These are phyloP conservation scores for Hypotaenidia okinawae DNA, from an alignment of 2,797 vertebrate species.

Conservation along the genomic window DNA sequence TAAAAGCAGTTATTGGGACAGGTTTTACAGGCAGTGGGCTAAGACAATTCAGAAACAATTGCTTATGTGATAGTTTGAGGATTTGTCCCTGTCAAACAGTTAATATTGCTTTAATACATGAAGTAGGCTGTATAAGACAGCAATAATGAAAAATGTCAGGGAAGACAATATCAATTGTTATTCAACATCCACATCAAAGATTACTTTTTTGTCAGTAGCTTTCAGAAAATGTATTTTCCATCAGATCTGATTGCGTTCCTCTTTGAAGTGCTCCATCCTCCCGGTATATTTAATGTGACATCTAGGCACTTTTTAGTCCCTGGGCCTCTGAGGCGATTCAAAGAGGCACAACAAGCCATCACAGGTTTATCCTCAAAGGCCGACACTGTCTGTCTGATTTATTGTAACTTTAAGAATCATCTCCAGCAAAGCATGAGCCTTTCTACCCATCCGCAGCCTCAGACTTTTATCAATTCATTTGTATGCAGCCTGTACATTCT, in stretches of 20 bases:
- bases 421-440: constrained; percentile 85
- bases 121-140: constrained; percentile 92
- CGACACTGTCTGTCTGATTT: constrained; percentile 88
- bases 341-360: constrained; percentile 87
- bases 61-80: constrained; percentile 87
- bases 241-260: constrained; percentile 87
- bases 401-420: constrained; percentile 90
- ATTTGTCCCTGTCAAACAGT: constrained; percentile 95
- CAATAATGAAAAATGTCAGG: constrained; percentile 99
- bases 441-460: constrained; percentile 79
- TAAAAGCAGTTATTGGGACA: constrained; percentile 83
- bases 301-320: constrained; percentile 88
- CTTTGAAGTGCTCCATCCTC: constrained; percentile 88
- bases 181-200: constrained; percentile 99
- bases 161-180: constrained; percentile 99
- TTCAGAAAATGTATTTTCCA: constrained; percentile 91
- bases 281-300: constrained; percentile 88
- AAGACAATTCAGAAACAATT: constrained; percentile 87
- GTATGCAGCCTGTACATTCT: constrained; percentile 82
- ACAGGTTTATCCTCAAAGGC: constrained; percentile 89
- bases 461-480: constrained; percentile 88
- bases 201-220: constrained; percentile 93
- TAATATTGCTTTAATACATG: constrained; percentile 97
- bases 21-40: constrained; percentile 84
- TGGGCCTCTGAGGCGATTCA: constrained; percentile 86